Conservation (phyloP, 2,113 vertebrate species). For the Lophius piscatorius region DNA sequence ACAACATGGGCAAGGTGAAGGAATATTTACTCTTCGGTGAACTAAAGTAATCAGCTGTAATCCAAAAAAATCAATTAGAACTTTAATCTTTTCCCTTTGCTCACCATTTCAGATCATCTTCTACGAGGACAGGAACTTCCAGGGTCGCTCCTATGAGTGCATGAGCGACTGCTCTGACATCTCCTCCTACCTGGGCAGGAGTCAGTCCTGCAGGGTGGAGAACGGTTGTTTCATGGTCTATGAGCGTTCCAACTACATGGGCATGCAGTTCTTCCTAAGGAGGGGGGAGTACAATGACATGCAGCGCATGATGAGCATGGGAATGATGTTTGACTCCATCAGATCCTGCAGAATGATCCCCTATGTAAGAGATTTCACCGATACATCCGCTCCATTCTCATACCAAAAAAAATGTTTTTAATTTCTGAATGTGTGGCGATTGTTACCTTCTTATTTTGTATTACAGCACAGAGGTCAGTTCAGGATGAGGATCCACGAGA, state of each 20-base stretch:
- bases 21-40: not conserved
- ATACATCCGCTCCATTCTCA: not conserved
- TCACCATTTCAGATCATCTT: constrained; percentile 68
- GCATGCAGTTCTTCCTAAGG: constrained; percentile 73
- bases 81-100: not conserved
- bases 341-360: constrained; percentile 80
- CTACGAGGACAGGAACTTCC: constrained; percentile 81
- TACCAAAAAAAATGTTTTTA: not conserved
- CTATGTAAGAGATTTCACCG: constrained; percentile 48
- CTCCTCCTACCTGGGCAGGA: constrained; percentile 75
- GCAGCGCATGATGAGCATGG: constrained; percentile 77
- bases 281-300: constrained; percentile 78
- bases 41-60: too few relatives aligned
- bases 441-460: not conserved
- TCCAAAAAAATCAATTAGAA: too few relatives aligned
- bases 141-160: constrained; percentile 81
- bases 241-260: constrained; percentile 74
- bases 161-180: constrained; percentile 78
- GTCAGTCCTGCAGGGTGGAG: constrained; percentile 79
- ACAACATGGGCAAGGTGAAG: constrained; percentile 81
- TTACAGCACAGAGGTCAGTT: constrained; percentile 75
- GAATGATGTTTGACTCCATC: constrained; percentile 75
- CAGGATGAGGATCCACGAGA: constrained; percentile 80
- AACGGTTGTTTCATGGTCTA: constrained; percentile 81
- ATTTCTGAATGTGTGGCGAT: not conserved